Evolutionary conservation across 2,888 invertebrate genomes (phyloP).

Genomic region (Parasteatoda lunata): DNA sequence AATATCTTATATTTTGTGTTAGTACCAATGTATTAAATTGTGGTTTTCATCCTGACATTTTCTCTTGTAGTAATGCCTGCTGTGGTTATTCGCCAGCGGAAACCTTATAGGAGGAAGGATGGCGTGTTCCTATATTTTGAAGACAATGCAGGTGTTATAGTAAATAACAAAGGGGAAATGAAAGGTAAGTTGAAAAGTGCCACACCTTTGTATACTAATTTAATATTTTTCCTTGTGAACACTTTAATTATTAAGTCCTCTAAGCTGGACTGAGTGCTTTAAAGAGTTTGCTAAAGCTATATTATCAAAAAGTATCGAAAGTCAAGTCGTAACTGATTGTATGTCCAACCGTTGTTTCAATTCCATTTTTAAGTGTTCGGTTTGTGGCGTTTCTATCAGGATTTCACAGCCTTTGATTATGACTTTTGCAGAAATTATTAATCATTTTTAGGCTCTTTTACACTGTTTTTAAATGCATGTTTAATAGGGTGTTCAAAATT

Average conservation of each 20-base stretch:
- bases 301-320: not conserved
- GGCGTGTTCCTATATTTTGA: conserved; percentile 99
- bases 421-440: too few species aligned
- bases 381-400: too few species aligned
- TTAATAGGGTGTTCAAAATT: too few species aligned
- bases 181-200: conserved; percentile 81
- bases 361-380: too few species aligned
- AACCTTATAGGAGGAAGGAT: conserved; percentile 99
- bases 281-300: not conserved
- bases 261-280: not conserved
- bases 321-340: too few species aligned
- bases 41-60: too few species aligned
- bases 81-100: conserved; percentile 98
- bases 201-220: not conserved
- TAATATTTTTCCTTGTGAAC: not conserved
- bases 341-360: too few species aligned
- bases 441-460: too few species aligned
- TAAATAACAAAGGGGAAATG: conserved; percentile 99
- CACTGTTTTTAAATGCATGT: too few species aligned
- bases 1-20: too few species aligned
- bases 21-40: too few species aligned
- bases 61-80: conserved; percentile 94
- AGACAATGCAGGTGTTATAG: conserved; percentile 99
- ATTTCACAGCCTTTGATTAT: too few species aligned
- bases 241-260: not conserved